Conservation (phyloP, 2,888 invertebrate species). For the Pollenia griseotomentosa region DNA sequence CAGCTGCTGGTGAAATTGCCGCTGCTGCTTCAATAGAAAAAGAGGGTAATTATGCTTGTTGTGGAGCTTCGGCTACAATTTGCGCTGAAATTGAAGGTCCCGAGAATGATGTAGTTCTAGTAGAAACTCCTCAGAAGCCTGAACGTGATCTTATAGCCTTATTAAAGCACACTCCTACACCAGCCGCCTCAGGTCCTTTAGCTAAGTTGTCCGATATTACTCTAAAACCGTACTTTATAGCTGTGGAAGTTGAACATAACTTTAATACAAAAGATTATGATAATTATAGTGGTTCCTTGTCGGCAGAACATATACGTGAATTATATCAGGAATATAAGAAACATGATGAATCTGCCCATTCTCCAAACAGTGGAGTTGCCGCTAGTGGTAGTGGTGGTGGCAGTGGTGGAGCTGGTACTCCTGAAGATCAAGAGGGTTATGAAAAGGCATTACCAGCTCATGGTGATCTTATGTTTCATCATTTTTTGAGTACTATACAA, state of each 20-base stretch:
- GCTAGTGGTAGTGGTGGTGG: conserved; percentile 72
- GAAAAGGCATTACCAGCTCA: conserved; percentile 92
- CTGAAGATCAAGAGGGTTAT: conserved; percentile 87
- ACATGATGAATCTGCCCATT: conserved; percentile 83
- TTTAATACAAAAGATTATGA: conserved; percentile 82
- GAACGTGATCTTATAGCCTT: conserved; percentile 89
- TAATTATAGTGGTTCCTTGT: conserved; percentile 79
- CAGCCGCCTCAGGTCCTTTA: conserved; percentile 78
- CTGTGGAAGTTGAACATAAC: conserved; percentile 86
- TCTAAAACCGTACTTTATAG: conserved; percentile 86
- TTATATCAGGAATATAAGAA: conserved; percentile 87
- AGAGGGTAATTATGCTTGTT: conserved; percentile 70
- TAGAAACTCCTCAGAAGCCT: conserved; percentile 90
- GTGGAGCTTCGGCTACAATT: conserved; percentile 84
- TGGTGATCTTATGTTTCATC: conserved; percentile 92
- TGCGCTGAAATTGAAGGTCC: conserved; percentile 94
- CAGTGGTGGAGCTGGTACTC: conserved; percentile 70
- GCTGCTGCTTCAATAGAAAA: conserved; percentile 75
- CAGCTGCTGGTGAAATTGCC: conserved; percentile 78
- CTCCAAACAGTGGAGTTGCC: conserved; percentile 77
- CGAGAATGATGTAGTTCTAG: conserved; percentile 90
- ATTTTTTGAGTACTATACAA: conserved; percentile 90
- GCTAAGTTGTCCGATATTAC: conserved; percentile 84
- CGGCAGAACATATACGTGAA: conserved; percentile 87
- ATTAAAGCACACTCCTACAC: conserved; percentile 86